Conservation (phyloP, 1,140 invertebrate genomes). For the Mamestra configurata region DNA sequence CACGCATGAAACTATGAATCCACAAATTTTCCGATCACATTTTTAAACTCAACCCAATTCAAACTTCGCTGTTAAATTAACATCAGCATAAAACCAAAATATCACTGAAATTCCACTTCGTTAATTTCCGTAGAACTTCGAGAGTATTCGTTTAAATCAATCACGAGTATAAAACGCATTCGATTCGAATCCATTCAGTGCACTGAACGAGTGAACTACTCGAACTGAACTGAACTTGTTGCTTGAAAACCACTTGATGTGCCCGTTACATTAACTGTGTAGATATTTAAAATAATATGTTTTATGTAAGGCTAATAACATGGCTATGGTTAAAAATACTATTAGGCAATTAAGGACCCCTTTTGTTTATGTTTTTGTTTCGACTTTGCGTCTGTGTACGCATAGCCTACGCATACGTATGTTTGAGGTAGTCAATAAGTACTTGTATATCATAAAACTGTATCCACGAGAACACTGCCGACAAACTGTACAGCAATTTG, state of each 20-base stretch:
- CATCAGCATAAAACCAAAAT: not conserved
- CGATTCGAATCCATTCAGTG: not conserved
- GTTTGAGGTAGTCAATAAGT: too few species aligned
- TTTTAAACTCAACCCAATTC: not conserved
- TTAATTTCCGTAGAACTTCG: not conserved
- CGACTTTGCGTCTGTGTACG: too few species aligned
- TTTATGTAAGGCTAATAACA: not conserved
- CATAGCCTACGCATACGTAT: too few species aligned
- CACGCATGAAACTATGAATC: too few species aligned
- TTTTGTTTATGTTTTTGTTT: too few species aligned
- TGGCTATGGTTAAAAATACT: not conserved
- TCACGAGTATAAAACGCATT: constrained; percentile 7
- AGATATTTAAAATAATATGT: not conserved
- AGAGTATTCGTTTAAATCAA: constrained; percentile 13
- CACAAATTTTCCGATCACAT: too few species aligned
- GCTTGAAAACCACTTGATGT: not conserved
- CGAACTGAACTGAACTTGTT: constrained; percentile 11
- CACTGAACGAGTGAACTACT: not conserved
- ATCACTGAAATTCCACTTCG: not conserved
- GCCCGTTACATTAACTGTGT: not conserved
- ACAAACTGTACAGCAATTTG: too few species aligned
- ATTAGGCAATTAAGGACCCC: too few species aligned
- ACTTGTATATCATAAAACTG: too few species aligned
- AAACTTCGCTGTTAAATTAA: not conserved
- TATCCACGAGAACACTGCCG: too few species aligned